A percentile compares a stretch with the other conserved stretches of the same genome.
phyloP scores from a whole-genome alignment of 2,797 vertebrate species.

The Vultur gryphus region DNA sequence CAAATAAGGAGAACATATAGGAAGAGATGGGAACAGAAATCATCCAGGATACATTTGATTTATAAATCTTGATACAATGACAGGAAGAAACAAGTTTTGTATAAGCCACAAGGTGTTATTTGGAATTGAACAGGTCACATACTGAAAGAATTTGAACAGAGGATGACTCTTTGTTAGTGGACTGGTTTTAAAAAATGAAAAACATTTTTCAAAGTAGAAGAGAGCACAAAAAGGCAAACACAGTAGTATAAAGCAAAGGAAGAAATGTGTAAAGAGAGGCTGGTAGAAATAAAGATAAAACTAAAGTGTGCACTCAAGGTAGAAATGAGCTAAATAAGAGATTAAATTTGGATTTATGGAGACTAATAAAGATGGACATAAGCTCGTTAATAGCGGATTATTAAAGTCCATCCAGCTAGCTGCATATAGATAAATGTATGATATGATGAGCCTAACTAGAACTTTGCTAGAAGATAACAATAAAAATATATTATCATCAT shows the following conservation, averaged over 20 bases:
- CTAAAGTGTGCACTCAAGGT: neutral
- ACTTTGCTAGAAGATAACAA: neutral
- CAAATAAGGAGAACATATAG: neutral
- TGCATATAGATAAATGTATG: neutral
- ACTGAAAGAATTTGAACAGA: neutral
- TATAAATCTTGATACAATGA: neutral
- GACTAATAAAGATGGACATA: neutral
- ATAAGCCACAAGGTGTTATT: neutral
- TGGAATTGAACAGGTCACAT: neutral
- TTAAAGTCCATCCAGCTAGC: neutral
- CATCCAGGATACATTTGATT: neutral
- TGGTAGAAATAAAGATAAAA: constrained; percentile 7
- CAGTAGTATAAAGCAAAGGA: neutral
- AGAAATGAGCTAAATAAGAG: constrained; percentile 11
- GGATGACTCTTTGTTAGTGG: neutral
- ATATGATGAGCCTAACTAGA: neutral
- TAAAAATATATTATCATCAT: constrained; percentile 6
- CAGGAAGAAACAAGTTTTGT: neutral
- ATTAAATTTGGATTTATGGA: constrained; percentile 6
- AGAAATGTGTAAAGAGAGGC: neutral
- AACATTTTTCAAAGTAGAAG: neutral
- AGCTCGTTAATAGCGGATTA: neutral
- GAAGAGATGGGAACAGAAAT: neutral
- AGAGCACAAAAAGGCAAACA: neutral
- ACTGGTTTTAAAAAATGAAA: neutral